phyloP scores from a whole-genome alignment of 2,888 invertebrate species.

The Flexamia atlantica region DNA sequence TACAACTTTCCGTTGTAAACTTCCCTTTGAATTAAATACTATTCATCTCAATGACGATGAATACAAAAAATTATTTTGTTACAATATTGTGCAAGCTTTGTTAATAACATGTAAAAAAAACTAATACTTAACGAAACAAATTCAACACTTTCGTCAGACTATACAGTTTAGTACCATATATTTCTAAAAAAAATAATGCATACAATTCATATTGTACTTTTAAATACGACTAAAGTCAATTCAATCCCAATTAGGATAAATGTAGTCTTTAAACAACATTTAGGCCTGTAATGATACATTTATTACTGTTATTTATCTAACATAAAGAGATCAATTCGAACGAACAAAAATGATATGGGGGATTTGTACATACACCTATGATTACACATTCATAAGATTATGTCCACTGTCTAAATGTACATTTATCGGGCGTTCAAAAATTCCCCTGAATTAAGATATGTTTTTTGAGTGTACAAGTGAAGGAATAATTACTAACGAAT shows the following conservation, averaged over 20 bases:
- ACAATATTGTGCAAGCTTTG: too few relatives aligned
- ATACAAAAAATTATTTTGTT: too few relatives aligned
- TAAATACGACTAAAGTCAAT: background rate
- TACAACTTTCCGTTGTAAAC: too few relatives aligned
- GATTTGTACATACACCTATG: constrained; percentile 14
- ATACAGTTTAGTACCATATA: too few relatives aligned
- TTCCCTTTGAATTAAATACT: too few relatives aligned
- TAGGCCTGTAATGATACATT: constrained; percentile 12
- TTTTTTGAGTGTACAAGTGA: background rate
- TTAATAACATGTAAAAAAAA: background rate
- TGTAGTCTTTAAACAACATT: constrained; percentile 4
- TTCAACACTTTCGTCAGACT: background rate
- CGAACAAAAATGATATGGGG: background rate
- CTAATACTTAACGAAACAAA: background rate
- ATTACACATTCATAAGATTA: background rate
- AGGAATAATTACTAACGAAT: too few relatives aligned
- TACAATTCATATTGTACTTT: constrained; percentile 2
- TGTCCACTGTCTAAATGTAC: background rate
- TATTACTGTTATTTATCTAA: background rate
- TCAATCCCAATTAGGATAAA: background rate
- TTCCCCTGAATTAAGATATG: background rate
- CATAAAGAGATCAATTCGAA: background rate
- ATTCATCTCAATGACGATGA: too few relatives aligned
- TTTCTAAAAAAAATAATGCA: background rate
- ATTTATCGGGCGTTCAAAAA: background rate